phyloP scores from a whole-genome alignment of 2,888 invertebrate species.

The Orthosia gothica region DNA sequence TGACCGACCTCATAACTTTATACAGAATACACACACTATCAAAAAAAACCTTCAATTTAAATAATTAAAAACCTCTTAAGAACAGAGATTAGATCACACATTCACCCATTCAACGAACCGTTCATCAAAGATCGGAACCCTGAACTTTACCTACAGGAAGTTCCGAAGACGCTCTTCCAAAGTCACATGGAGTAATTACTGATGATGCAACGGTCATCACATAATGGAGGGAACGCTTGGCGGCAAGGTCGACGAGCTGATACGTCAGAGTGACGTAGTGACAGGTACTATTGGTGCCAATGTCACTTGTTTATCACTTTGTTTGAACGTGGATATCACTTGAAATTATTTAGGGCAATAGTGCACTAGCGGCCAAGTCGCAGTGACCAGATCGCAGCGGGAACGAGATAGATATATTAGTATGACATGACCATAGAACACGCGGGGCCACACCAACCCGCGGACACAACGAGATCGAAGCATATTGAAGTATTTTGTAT shows the following conservation, averaged over 20 bases:
- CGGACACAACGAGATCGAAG: too few relatives aligned
- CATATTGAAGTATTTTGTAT: too few relatives aligned
- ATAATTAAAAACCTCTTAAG: conserved; percentile 24
- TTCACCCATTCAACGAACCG: conserved; percentile 22
- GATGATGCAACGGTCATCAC: conserved; percentile 56
- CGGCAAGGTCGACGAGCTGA: conserved; percentile 60
- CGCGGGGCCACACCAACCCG: too few relatives aligned
- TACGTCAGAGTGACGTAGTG: conserved; percentile 68
- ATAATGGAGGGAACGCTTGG: conserved; percentile 37
- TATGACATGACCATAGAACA: too few relatives aligned
- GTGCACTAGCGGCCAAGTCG: too few relatives aligned
- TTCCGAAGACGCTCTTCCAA: conserved; percentile 49
- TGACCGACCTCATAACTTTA: background rate
- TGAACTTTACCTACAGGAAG: conserved; percentile 64
- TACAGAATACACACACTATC: background rate
- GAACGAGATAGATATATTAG: too few relatives aligned
- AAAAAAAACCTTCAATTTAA: conserved; percentile 29
- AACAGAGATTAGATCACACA: conserved; percentile 26
- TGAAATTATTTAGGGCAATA: background rate
- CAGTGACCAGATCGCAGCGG: too few relatives aligned
- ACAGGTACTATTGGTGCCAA: conserved; percentile 33
- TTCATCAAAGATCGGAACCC: conserved; percentile 32
- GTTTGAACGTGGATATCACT: background rate
- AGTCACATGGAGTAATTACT: conserved; percentile 60
- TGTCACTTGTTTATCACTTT: conserved; percentile 36